These are phyloP conservation scores for Panagrolaimus sp. DNA, from an alignment of 1,140 invertebrate genomes.

Conservation along the genomic window DNA sequence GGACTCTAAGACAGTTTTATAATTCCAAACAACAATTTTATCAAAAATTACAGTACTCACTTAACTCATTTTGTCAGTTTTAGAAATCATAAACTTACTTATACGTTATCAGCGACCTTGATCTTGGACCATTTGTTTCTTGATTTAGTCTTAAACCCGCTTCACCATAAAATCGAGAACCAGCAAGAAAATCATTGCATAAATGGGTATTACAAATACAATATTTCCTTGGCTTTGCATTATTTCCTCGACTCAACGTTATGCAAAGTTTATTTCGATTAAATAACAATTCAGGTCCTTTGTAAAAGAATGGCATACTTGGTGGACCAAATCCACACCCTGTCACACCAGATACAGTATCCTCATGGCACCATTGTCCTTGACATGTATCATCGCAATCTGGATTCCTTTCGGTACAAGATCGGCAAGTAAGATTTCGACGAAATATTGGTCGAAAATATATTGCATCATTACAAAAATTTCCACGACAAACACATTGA, in stretches of 20 bases:
- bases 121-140: background rate
- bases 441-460: conserved; percentile 28
- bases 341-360: conserved; percentile 36
- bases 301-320: conserved; percentile 53
- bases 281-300: conserved; percentile 44
- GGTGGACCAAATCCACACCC: conserved; percentile 55
- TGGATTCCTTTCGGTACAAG: conserved; percentile 39
- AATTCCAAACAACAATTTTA: too few relatives aligned
- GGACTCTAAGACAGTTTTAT: too few relatives aligned
- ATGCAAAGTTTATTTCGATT: conserved; percentile 46
- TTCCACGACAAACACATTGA: conserved; percentile 48
- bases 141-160: conserved; percentile 14
- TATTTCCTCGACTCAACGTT: conserved; percentile 44
- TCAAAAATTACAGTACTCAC: too few relatives aligned
- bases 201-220: conserved; percentile 50
- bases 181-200: conserved; percentile 45
- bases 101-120: conserved; percentile 10
- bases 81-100: background rate
- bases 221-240: conserved; percentile 39
- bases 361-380: conserved; percentile 54
- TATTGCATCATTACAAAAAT: conserved; percentile 56
- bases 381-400: conserved; percentile 44
- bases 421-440: conserved; percentile 50
- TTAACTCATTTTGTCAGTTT: too few relatives aligned
- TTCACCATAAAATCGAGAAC: conserved; percentile 30